A percentile compares a stretch with the other conserved stretches of the same genome.
Conservation (phyloP, 2,888 invertebrate genomes). For the Calliopum simillimum region DNA sequence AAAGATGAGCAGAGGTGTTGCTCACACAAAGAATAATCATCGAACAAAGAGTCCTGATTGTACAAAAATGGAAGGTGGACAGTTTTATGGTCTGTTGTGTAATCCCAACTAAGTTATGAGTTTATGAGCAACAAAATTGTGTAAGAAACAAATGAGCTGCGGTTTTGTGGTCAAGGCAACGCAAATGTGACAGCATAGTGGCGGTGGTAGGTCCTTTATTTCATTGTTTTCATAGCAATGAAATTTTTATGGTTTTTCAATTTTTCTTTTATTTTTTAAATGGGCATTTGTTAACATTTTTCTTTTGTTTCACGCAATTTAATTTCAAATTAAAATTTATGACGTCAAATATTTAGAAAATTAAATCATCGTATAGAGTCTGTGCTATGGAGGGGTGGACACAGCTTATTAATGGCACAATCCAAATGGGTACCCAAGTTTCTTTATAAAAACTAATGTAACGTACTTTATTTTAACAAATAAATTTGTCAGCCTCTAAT, state of each 20-base stretch:
- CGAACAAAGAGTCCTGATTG: background rate
- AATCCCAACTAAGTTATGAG: background rate
- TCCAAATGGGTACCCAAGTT: no score
- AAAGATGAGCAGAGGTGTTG: background rate
- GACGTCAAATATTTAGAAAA: conserved; percentile 25
- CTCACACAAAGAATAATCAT: background rate
- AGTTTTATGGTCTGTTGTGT: conserved; percentile 31
- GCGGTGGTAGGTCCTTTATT: conserved; percentile 6
- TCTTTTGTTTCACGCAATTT: no score
- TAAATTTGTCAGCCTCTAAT: conserved; percentile 12
- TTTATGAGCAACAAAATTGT: conserved; percentile 19
- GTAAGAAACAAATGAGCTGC: conserved; percentile 7
- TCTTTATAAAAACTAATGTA: no score
- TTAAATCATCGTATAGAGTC: conserved; percentile 6
- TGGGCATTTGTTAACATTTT: no score
- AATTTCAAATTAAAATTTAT: conserved; percentile 13
- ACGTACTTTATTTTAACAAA: background rate
- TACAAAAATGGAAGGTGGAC: conserved; percentile 12
- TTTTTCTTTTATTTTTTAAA: background rate
- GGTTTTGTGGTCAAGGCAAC: background rate
- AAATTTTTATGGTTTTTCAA: background rate
- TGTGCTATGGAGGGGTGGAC: no score
- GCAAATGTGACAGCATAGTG: background rate
- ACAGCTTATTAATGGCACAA: no score
- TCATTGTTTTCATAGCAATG: background rate